phyloP scores from a whole-genome alignment of 2,797 vertebrate genomes.

The Cossypha niveicapilla region DNA sequence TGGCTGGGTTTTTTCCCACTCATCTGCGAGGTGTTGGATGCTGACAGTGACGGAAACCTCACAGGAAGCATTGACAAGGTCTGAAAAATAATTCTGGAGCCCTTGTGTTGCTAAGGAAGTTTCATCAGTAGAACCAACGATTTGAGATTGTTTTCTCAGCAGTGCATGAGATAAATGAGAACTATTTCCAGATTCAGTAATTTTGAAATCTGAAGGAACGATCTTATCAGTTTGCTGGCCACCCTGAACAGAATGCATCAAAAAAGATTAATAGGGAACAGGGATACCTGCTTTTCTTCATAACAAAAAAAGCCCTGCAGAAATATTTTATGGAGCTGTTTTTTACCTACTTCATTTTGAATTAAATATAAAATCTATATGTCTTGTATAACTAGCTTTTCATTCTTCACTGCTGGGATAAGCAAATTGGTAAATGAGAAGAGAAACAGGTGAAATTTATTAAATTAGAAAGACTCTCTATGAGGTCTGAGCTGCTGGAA shows the following conservation, averaged over 20 bases:
- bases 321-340: neutral
- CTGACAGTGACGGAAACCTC: slow-evolving; percentile 62
- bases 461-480: neutral
- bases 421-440: neutral
- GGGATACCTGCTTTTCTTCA: neutral
- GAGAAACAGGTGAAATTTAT: neutral
- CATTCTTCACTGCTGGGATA: neutral
- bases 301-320: neutral
- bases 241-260: slow-evolving; percentile 31
- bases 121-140: slow-evolving; percentile 54
- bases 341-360: neutral
- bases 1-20: neutral
- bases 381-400: neutral
- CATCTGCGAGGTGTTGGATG: neutral
- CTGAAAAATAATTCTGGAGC: slow-evolving; percentile 66
- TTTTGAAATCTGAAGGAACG: slow-evolving; percentile 63
- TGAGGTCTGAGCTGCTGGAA: neutral
- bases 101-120: slow-evolving; percentile 64
- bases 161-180: slow-evolving; percentile 62
- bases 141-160: slow-evolving; percentile 64
- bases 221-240: slow-evolving; percentile 55
- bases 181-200: slow-evolving; percentile 64
- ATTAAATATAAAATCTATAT: neutral
- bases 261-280: slow-evolving; percentile 30
- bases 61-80: slow-evolving; percentile 54